Base-by-base conservation (phyloP, 2,888 invertebrate genomes). In the Dicyrtoma fusca region DNA sequence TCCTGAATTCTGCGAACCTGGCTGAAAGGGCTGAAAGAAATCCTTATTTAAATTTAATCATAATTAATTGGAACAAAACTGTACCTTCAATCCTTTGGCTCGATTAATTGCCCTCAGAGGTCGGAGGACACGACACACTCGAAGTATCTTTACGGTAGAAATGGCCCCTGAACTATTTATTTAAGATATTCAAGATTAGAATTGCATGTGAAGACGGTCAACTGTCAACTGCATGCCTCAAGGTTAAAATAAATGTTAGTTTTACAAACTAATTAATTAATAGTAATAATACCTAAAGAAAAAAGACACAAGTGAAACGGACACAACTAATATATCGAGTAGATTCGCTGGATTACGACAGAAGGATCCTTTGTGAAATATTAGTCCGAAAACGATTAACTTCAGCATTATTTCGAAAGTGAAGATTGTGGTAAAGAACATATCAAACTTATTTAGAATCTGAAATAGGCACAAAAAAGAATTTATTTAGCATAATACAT, bases 81-180 rank as follows among this genome's bases (percentile, higher is more conserved):
- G 70, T 81, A 87, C 87, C 84, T 87, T 87, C 44, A 87, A 82
- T 49, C 87, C 88, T 82, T 88, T 88, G 72, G 88, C 88, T 78
- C 88, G 83, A 82, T 88, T 88, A 81, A 88, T 88, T 76, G 88
- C 88, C 78, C 88, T 83, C 47, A 88, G 84, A 23, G 88, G 88
- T 76, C 88, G 84, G 71, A 88, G 82, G 62, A 88, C 88, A 75
- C 88, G 84, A 69, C 80, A 80, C 69, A 88, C 88, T 80, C 88
- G 85, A 74, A 88, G 85, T 82, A 88, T 88, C 83, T 88, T 88
- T 77, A 88, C 87, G 71, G 87, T 88, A 25, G 87, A 87, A 79
- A 88, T 83, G 49, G 83, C 83, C 69, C 83, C 83, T 66, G 82
- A 82, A 65, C 83, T 83, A 75, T 45, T 73, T 34, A 73, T 25